Evolutionary conservation across 2,797 vertebrate species (phyloP).

Genomic region (Pogonophryne albipinna): DNA sequence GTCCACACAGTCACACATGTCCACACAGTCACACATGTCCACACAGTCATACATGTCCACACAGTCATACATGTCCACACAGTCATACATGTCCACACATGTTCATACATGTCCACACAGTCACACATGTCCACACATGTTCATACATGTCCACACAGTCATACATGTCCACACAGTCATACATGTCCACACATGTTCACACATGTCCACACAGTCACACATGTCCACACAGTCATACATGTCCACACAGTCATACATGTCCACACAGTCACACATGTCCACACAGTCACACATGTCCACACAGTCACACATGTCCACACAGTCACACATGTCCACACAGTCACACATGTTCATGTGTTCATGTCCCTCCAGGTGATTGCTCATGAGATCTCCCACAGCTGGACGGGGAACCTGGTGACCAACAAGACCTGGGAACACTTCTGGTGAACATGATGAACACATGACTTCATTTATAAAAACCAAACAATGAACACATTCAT

Average conservation of each 20-base stretch:
- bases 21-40: no score
- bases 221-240: background rate
- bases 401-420: conserved; percentile 98
- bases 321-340: background rate
- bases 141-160: no score
- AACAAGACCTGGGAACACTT: conserved; percentile 98
- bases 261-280: background rate
- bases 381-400: conserved; percentile 98
- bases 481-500: no score
- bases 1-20: no score
- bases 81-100: no score
- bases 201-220: background rate
- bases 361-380: conserved; percentile 91
- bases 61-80: no score
- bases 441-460: conserved; percentile 83
- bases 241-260: background rate
- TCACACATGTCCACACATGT: no score
- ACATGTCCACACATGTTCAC: no score
- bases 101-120: no score
- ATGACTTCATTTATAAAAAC: no score
- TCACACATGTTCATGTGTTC: background rate
- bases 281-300: background rate
- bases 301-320: background rate
- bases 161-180: no score
- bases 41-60: no score